A percentile compares a stretch with the other conserved stretches of the same genome.
These are phyloP conservation scores for Mongoloraphidia duomilia DNA, from an alignment of 2,888 invertebrate species.

Conservation along the genomic window DNA sequence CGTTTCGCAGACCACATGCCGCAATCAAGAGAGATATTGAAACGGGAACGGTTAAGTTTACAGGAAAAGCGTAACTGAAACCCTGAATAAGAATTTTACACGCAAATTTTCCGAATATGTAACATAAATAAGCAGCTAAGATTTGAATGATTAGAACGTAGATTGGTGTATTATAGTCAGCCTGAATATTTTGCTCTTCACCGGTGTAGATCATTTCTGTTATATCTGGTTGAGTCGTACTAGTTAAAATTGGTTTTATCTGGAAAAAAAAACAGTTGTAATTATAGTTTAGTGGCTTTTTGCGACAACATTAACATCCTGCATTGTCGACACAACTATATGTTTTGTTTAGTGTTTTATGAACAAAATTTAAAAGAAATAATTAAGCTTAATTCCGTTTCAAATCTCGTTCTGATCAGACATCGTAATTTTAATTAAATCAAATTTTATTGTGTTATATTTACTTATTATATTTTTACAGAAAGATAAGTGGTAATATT, in stretches of 20 bases:
- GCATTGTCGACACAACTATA: too few species aligned
- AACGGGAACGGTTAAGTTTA: conserved; percentile 83
- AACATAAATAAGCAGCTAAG: conserved; percentile 71
- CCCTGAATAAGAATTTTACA: conserved; percentile 95
- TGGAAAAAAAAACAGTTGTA: conserved; percentile 22
- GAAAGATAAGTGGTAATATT: too few species aligned
- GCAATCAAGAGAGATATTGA: conserved; percentile 77
- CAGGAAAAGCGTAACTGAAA: conserved; percentile 92
- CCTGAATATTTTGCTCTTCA: conserved; percentile 57
- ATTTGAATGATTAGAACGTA: conserved; percentile 71
- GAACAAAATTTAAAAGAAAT: too few species aligned
- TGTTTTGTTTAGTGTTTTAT: too few species aligned
- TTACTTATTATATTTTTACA: too few species aligned
- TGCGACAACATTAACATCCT: too few species aligned
- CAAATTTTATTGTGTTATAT: too few species aligned
- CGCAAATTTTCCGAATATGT: conserved; percentile 88
- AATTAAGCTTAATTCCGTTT: too few species aligned
- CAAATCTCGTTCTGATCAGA: too few species aligned
- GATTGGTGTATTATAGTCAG: conserved; percentile 55
- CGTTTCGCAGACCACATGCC: conserved; percentile 73
- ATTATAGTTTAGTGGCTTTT: too few species aligned
- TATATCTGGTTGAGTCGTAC: conserved; percentile 53
- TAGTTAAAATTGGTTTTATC: conserved; percentile 45
- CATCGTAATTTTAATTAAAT: too few species aligned
- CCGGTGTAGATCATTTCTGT: conserved; percentile 61